Conservation (phyloP, 2,113 vertebrate genomes). For the Anguilla rostrata region DNA sequence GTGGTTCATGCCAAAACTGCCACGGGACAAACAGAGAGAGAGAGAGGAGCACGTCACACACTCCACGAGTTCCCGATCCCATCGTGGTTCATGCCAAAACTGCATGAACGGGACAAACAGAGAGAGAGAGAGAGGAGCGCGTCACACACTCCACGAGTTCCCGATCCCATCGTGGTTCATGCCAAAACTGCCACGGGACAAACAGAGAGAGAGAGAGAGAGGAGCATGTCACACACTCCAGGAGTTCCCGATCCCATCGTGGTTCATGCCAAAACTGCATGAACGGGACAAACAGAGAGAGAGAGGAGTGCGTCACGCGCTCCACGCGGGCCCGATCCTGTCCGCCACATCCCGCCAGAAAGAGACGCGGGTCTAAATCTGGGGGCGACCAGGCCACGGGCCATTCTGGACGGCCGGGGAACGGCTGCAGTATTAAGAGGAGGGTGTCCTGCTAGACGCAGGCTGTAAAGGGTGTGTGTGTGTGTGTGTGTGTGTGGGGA, state of each 20-base stretch:
- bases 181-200: constrained; percentile 83
- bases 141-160: constrained; percentile 77
- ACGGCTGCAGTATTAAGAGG: constrained; percentile 8
- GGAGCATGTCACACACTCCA: neutral
- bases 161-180: constrained; percentile 99
- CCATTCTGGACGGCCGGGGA: constrained; percentile 13
- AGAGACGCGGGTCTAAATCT: neutral
- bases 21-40: constrained; percentile 50
- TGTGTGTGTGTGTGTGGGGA: neutral
- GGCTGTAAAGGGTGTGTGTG: constrained; percentile 46
- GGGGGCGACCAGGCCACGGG: neutral
- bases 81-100: constrained; percentile 99
- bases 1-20: constrained; percentile 99
- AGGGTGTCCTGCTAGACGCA: constrained; percentile 35
- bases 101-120: constrained; percentile 60
- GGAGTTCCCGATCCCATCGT: constrained; percentile 97
- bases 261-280: constrained; percentile 99
- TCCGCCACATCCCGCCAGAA: neutral
- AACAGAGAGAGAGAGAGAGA: constrained; percentile 38
- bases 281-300: constrained; percentile 50
- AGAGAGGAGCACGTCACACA: constrained; percentile 4
- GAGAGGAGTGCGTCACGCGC: constrained; percentile 3
- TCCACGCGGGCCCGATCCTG: neutral
- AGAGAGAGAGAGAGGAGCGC: constrained; percentile 28
- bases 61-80: constrained; percentile 94